These are phyloP conservation scores for Drosophila peninsularis DNA, from an alignment of 2,888 invertebrate genomes.

Conservation along the genomic window DNA sequence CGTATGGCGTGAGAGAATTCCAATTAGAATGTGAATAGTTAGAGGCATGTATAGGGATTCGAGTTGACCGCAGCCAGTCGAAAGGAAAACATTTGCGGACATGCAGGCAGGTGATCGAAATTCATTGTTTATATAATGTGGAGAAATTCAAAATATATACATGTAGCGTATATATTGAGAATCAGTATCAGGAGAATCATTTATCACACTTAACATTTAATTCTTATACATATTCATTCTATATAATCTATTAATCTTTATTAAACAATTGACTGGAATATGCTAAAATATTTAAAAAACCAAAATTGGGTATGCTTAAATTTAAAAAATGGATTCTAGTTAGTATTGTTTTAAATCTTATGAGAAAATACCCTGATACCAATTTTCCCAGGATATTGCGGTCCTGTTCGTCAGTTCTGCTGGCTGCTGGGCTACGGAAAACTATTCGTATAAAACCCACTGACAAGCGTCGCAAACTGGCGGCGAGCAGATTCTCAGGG, in stretches of 20 bases:
- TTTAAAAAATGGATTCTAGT: not conserved
- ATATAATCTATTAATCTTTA: constrained; percentile 1
- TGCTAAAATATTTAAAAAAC: not conserved
- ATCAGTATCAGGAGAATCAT: not conserved
- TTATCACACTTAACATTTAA: not conserved
- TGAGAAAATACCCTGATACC: not conserved
- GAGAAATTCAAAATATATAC: not conserved
- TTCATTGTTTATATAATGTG: not conserved
- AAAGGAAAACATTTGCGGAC: constrained; percentile 41
- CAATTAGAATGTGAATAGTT: constrained; percentile 28
- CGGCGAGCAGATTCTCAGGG: constrained; percentile 40
- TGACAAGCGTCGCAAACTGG: constrained; percentile 19
- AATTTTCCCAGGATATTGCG: constrained; percentile 41
- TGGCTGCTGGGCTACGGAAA: constrained; percentile 11
- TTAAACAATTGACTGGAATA: not conserved
- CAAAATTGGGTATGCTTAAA: not conserved
- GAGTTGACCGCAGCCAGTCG: constrained; percentile 35
- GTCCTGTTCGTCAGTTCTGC: constrained; percentile 22
- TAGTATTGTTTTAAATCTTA: not conserved
- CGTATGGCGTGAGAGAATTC: constrained; percentile 58
- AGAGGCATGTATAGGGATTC: constrained; percentile 20
- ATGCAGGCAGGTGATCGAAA: constrained; percentile 53
- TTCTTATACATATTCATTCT: not conserved
- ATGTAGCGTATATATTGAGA: not conserved
- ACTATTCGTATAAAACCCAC: constrained; percentile 17